Base-by-base conservation (phyloP, 2,797 vertebrate species). In the Nyctibius grandis region DNA sequence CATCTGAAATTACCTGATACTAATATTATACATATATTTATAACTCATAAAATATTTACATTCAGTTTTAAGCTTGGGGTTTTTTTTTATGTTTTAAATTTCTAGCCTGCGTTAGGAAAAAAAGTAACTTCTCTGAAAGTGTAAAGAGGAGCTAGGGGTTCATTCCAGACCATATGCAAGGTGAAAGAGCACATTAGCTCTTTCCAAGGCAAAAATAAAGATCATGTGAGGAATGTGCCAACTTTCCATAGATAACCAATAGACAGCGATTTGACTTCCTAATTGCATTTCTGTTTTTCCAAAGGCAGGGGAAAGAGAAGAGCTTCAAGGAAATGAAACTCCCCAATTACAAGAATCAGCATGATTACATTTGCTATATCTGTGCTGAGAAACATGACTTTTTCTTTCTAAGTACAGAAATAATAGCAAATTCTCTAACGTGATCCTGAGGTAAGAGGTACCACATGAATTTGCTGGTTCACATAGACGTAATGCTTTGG, bases 311-410 rank as follows among this genome's bases (percentile, higher is more conserved):
- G 76, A 88, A 93, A 91, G 87, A 93, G 67, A 92, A 95, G 81
- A 84, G 44, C 17, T 78, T 94, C 93, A 68, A 92, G 95, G 96
- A 97, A 97, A 94, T 59, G 95, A 97, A 96, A 97, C 94, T 95
- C 38, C 45, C 28, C 21, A 18, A 20, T 50, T 16, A 44, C 68
- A 93, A 85, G 68, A 68, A 95, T 96, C 94, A 91, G 92, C 86
- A 95, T 13, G 76, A 95, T 42, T 34, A 63, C 3, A 7, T 29
- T n/a, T 88, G 81, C 56, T 65, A 0, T 34, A 67, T 81, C 42
- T 57, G 56, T 47, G 48, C 74, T 73, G 89, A 84, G 73, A 85
- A 95, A 76, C 42, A n/a, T 18, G 51, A 33, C 12, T 6, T 85
- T 50, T 86, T 60, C 70, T 77, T 92, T 88, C 31, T 13, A 86